Conservation (phyloP, 1,140 invertebrate genomes). For the Littorina saxatilis region DNA sequence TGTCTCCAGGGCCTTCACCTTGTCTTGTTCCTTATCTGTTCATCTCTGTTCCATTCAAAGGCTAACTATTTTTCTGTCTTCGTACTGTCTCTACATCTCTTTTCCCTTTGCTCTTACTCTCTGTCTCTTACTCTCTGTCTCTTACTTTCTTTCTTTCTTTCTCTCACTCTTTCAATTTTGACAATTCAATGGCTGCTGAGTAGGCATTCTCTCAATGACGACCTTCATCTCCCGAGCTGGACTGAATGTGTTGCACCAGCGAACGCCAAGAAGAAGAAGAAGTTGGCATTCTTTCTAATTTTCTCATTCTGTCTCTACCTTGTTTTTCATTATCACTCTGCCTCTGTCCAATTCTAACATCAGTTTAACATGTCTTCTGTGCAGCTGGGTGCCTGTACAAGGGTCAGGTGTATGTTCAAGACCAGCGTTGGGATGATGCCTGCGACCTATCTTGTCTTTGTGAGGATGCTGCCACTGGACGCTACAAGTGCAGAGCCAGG, state of each 20-base stretch:
- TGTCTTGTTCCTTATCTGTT: background rate
- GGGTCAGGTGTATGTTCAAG: constrained; percentile 48
- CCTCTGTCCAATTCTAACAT: background rate
- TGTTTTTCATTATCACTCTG: background rate
- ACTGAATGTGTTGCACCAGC: too few relatives aligned
- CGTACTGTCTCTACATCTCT: background rate
- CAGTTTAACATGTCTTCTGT: background rate
- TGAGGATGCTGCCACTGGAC: constrained; percentile 47
- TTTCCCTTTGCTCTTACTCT: too few relatives aligned
- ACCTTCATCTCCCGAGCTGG: too few relatives aligned
- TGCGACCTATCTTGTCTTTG: constrained; percentile 50
- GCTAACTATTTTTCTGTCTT: background rate
- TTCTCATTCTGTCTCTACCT: too few relatives aligned
- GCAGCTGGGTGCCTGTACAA: constrained; percentile 60
- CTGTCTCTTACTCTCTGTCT: background rate
- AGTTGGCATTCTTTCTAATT: too few relatives aligned
- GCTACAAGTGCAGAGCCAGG: constrained; percentile 50
- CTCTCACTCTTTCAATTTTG: background rate
- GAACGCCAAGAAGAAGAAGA: too few relatives aligned
- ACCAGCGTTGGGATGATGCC: constrained; percentile 55
- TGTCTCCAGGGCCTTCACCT: background rate
- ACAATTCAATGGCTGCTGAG: too few relatives aligned
- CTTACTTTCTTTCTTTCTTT: background rate
- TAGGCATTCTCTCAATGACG: too few relatives aligned
- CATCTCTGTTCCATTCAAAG: too few relatives aligned